Evolutionary conservation across 2,888 invertebrate genomes (phyloP), one percentile per base, ranked within the genome.

Genomic region (Eumerus sabulonum): DNA sequence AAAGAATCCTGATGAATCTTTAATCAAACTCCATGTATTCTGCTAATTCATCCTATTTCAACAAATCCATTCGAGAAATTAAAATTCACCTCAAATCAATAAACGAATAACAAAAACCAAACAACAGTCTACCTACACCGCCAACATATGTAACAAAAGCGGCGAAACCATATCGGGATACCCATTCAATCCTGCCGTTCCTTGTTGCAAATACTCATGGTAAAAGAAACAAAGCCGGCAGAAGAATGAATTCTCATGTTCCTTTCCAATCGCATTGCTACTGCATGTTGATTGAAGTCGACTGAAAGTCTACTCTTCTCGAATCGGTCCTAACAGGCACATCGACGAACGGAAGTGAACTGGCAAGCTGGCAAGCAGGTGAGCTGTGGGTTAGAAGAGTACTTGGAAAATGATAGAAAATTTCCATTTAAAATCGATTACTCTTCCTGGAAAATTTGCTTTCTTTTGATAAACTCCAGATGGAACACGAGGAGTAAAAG

Each of bases 381-480:
- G 27, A 7, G n/a, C n/a, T n/a, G 27, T 27, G 27, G 7, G 27
- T 27, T 7, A n/a, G n/a, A n/a, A n/a, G n/a, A n/a, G 27, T 27
- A 27, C 27, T 27, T 27, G 27, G 53, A 44, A 56, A 57, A 44
- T 45, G 56, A 68, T 63, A 44, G 62, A 17, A 51, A 76, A 67
- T 67, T 67, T 68, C 62, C 72, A 77, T 72, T 63, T 57, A 38
- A 50, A 77, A 72, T 48, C 67, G 67, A 72, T 72, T 77, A 72
- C 53, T 36, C 42, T 50, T 51, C 16, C 62, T 12, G 40, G 19
- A 35, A 36, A n/a, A 0, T 0, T 7, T 27, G 27, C 27, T 27
- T n/a, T 27, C 27, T 36, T 51, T 44, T 53, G 27, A 53, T 40
- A 7, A 4, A 40, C 40, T 11, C 9, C 40, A 59, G 27, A 64